Conservation (phyloP, 2,797 vertebrate genomes). For the Sebastes melanostomus region DNA sequence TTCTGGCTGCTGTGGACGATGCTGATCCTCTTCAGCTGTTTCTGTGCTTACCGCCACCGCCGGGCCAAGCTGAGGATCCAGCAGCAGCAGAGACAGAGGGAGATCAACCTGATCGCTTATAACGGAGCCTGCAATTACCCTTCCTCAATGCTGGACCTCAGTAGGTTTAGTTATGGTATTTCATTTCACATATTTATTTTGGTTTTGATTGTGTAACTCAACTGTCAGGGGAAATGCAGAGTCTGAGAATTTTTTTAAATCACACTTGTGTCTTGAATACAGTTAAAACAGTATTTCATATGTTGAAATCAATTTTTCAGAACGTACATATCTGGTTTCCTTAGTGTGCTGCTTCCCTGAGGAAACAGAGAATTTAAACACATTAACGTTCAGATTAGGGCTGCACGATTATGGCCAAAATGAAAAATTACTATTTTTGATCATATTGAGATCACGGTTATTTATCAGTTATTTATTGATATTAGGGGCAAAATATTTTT, state of each 20-base stretch:
- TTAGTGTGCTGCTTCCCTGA: not conserved
- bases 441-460: too few relatives aligned
- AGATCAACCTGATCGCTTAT: slow-evolving; percentile 95
- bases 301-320: not conserved
- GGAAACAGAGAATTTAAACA: not conserved
- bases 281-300: not conserved
- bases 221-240: not conserved
- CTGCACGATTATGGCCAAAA: too few relatives aligned
- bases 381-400: not conserved
- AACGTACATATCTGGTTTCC: not conserved
- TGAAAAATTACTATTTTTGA: too few relatives aligned
- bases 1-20: slow-evolving; percentile 96
- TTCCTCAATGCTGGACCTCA: slow-evolving; percentile 85
- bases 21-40: slow-evolving; percentile 93
- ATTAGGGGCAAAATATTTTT: too few relatives aligned
- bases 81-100: slow-evolving; percentile 93
- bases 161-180: slow-evolving; percentile 71
- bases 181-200: not conserved
- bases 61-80: slow-evolving; percentile 91
- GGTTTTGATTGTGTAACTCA: not conserved
- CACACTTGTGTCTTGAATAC: not conserved
- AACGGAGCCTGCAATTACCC: slow-evolving; percentile 91
- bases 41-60: slow-evolving; percentile 93
- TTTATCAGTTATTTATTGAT: too few relatives aligned
- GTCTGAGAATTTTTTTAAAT: not conserved